Evolutionary conservation across 2,888 invertebrate genomes (phyloP).

Genomic region (Calameuta idolon): DNA sequence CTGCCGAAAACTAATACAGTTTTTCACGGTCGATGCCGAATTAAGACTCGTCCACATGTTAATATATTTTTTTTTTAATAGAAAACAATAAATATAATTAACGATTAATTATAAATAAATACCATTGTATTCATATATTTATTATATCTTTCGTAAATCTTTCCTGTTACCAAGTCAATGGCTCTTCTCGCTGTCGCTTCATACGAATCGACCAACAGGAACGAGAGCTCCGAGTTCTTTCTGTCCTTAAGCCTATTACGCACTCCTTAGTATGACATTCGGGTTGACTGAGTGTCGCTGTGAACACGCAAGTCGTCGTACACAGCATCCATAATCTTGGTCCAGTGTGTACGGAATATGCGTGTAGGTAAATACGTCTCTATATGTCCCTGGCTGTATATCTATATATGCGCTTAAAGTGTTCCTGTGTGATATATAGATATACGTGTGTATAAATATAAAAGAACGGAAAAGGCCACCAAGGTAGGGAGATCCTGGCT

Average conservation of each 20-base stretch:
- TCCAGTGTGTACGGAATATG: slow-evolving; percentile 12
- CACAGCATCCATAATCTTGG: slow-evolving; percentile 41
- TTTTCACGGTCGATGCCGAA: no score
- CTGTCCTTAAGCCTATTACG: slow-evolving; percentile 48
- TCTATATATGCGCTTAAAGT: slow-evolving; percentile 1
- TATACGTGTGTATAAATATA: not conserved
- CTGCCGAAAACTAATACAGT: no score
- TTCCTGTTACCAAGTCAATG: no score
- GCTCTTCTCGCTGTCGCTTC: no score
- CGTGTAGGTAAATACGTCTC: no score
- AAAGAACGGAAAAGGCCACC: slow-evolving; percentile 29
- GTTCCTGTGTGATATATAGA: no score
- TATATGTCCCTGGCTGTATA: slow-evolving; percentile 27
- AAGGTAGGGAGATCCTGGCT: slow-evolving; percentile 24
- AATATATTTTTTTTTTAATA: no score
- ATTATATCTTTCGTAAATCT: no score
- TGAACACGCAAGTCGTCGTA: slow-evolving; percentile 8
- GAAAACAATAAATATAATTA: no score
- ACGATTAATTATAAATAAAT: no score
- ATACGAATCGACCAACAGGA: no score
- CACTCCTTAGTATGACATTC: slow-evolving; percentile 23
- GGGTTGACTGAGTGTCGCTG: not conserved
- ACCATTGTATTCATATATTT: no score
- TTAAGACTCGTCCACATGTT: accelerated
- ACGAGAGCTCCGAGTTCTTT: slow-evolving; percentile 26